These are phyloP conservation scores for Sphecodes monilicornis DNA, from an alignment of 2,888 invertebrate genomes.

Conservation along the genomic window DNA sequence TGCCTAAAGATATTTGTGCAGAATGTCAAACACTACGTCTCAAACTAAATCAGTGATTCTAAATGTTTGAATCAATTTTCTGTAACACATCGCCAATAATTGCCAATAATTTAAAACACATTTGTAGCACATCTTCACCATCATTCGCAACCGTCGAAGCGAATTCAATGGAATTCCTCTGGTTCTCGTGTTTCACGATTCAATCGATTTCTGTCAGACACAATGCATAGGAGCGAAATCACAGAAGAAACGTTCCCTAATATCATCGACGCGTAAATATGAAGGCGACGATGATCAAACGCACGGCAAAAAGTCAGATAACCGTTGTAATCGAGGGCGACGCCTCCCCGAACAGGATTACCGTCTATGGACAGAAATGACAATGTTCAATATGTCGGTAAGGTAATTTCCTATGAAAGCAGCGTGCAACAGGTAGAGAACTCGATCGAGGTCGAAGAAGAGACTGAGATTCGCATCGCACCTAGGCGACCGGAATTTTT, in stretches of 20 bases:
- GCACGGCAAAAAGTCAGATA: constrained; percentile 18
- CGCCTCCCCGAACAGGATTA: constrained; percentile 46
- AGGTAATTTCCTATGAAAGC: constrained; percentile 63
- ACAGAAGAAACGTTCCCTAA: background rate
- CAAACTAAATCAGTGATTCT: background rate
- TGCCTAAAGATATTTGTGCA: background rate
- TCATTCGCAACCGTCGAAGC: background rate
- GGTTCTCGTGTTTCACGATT: background rate
- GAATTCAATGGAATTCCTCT: background rate
- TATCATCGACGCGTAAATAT: background rate
- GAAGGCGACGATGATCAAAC: constrained; percentile 21
- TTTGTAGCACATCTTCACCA: background rate
- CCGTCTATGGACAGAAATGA: constrained; percentile 53
- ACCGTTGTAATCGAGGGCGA: constrained; percentile 36
- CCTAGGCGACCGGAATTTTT: constrained; percentile 12
- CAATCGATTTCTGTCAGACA: background rate
- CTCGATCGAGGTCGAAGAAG: constrained; percentile 34
- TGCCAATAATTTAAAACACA: background rate
- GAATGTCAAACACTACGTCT: background rate
- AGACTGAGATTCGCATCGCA: constrained; percentile 43
- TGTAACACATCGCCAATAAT: background rate
- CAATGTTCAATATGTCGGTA: constrained; percentile 64
- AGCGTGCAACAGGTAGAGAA: constrained; percentile 70
- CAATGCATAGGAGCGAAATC: background rate
- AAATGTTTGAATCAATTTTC: background rate